Evolutionary conservation across 2,797 vertebrate genomes (phyloP), one percentile per base, ranked within the genome.

Genomic region (Lates japonicus): DNA sequence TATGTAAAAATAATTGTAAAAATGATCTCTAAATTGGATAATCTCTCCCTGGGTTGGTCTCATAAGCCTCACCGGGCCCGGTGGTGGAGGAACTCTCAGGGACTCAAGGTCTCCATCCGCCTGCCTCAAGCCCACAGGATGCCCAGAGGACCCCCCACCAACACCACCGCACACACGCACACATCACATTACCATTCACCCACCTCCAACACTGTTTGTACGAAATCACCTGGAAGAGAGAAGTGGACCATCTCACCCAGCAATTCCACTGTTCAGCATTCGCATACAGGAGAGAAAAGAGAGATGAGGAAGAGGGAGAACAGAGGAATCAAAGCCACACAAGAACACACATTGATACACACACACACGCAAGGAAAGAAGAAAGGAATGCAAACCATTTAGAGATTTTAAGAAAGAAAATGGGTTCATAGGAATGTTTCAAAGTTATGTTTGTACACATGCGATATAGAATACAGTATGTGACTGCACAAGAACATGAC

Each of bases 151-250:
- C 85, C 91, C 79, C 84, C 85, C 87, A 77, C 87, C 80, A 78
- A 78, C 83, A 70, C 88, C 77, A 60, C 67, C 72, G 19, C 85
- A 7, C 48, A 20, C 78, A 71, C 71, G 25, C 49, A 2, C 72
- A 62, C 73, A 20, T 78, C 88, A 86, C 87, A 82, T n/a, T n/a
- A n/a, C n/a, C 80, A 74, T 7, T 60, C 82, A 92, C 91, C 90
- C 87, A 92, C 90, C 91, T 93, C 92, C 92, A 93, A 90, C 87
- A 86, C 89, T 90, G 90, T 93, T 82, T 93, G 92, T 93, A 92
- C 92, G 92, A 94, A 93, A 94, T 94, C 91, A 89, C 91, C 94
- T 93, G 93, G 93, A 95, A 83, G 88, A 89, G 88, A 91, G 92
- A 93, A 90, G 84, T 87, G 85, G 89, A 92, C 78, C 52, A 88